A percentile compares a stretch with the other conserved stretches of the same genome.
Evolutionary conservation across 2,113 vertebrate genomes (phyloP).

Genomic region (Tachuris rubrigastra): DNA sequence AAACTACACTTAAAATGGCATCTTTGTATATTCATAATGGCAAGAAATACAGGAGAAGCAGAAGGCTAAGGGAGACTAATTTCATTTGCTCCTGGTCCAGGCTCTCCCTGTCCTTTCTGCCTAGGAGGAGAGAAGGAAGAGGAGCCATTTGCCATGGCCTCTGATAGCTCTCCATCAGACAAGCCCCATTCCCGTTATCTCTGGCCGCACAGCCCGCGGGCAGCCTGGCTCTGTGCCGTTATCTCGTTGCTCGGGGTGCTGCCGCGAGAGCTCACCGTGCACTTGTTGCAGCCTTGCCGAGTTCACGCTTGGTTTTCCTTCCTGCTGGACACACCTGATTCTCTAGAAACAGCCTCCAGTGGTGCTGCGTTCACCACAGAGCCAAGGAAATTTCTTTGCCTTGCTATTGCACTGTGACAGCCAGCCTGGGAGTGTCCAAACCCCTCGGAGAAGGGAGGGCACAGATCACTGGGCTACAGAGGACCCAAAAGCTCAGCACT

Average conservation of each 20-base stretch:
- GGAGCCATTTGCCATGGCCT: not conserved
- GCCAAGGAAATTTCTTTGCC: not conserved
- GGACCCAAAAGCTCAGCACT: not conserved
- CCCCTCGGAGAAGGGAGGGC: rapidly evolving
- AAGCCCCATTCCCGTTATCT: not conserved
- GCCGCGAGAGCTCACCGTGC: not conserved
- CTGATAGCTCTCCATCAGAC: not conserved
- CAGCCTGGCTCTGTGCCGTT: not conserved
- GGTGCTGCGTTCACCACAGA: not conserved
- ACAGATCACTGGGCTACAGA: rapidly evolving
- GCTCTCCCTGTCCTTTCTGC: not conserved
- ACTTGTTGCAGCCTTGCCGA: not conserved
- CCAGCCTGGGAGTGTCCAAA: not conserved
- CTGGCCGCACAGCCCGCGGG: rapidly evolving
- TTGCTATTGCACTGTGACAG: rapidly evolving
- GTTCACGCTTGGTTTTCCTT: not conserved
- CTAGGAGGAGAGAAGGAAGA: not conserved
- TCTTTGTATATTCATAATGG: not conserved
- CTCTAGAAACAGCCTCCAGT: not conserved
- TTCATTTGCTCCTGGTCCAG: not conserved
- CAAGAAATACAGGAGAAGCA: not conserved
- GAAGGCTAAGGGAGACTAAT: not conserved
- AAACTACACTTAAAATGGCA: not conserved
- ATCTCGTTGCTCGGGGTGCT: not conserved
- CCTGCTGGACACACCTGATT: not conserved